Base-by-base conservation (phyloP, 2,888 invertebrate species). In the Thymelicus acteon region DNA sequence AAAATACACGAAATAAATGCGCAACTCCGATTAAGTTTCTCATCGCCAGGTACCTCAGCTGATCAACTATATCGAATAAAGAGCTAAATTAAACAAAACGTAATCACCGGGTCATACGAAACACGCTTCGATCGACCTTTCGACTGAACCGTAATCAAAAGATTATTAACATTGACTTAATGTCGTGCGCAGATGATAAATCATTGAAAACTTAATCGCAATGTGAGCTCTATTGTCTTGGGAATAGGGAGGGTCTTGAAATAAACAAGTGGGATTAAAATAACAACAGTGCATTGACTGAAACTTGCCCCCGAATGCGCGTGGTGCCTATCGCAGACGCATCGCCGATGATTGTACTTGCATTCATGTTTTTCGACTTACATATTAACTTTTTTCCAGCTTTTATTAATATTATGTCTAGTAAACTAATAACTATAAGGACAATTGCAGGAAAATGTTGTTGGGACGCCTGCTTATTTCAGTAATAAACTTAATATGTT, bases 201-300 rank as follows among this genome's bases (percentile, higher is more conserved):
- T 63, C 7, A 8, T 8, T 52, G 12, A 44, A 63, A 60, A 66
- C 63, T 7, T 52, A n/a, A 12, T 39, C n/a, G 49, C 7, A 71
- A 65, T 60, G 48, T 60, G 60, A 62, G 67, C 73, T 64, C 54
- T 73, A 72, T 62, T 0, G 0, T 1, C 7, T 65, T 15, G 5
- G 52, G 4, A 60, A 72, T 74, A 74, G 57, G 65, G 64, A 19
- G 39, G 39, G 19, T 44, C 15, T 37, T 44, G 37, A 39, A 44
- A 65, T 44, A 64, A 65, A 68, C 64, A 72, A 60, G 66, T 67
- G 61, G 57, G 62, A 63, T 48, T 61, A 60, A 65, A 64, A 73
- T 68, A 78, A 75, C 75, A 77, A 82, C 81, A 75, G 85, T 79
- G 79, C 85, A 83, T 77, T 79, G 85, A 81, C 85, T 84, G 85